phyloP scores from a whole-genome alignment of 2,797 vertebrate genomes.

The Chelon auratus region DNA sequence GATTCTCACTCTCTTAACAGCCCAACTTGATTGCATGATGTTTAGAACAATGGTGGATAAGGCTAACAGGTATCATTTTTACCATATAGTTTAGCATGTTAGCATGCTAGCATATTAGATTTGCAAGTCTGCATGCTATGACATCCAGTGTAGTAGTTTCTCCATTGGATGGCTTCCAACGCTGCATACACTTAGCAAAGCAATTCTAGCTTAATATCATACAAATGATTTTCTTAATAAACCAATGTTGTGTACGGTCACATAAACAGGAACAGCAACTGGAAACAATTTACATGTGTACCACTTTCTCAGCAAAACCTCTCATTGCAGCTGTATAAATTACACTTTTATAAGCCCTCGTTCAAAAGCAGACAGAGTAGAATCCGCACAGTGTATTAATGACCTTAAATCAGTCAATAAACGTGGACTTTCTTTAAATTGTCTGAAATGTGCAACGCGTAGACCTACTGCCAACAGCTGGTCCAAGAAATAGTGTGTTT shows the following conservation, averaged over 20 bases:
- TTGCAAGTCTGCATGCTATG: background rate
- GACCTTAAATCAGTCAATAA: conserved; percentile 29
- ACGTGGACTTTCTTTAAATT: conserved; percentile 2
- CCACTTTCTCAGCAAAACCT: conserved; percentile 34
- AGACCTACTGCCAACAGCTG: conserved; percentile 4
- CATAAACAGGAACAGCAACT: conserved; percentile 53
- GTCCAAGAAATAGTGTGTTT: conserved; percentile 33
- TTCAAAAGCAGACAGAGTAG: conserved; percentile 43
- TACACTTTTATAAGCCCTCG: conserved; percentile 44
- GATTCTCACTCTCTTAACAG: background rate
- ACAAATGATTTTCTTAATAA: background rate
- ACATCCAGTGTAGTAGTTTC: background rate
- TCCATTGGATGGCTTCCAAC: background rate
- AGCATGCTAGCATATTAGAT: background rate
- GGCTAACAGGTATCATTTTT: too few relatives aligned
- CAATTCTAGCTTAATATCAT: background rate
- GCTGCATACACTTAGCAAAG: background rate
- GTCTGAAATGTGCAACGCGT: conserved; percentile 14
- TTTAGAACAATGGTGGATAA: background rate
- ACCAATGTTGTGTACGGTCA: conserved; percentile 7
- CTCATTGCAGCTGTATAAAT: conserved; percentile 56
- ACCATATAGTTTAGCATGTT: background rate
- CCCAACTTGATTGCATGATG: background rate
- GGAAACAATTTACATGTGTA: conserved; percentile 68
- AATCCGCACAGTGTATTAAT: conserved; percentile 25